A percentile compares a stretch with the other conserved stretches of the same genome.
phyloP scores from a whole-genome alignment of 1,140 invertebrate genomes.

The Palaemon carinicauda region DNA sequence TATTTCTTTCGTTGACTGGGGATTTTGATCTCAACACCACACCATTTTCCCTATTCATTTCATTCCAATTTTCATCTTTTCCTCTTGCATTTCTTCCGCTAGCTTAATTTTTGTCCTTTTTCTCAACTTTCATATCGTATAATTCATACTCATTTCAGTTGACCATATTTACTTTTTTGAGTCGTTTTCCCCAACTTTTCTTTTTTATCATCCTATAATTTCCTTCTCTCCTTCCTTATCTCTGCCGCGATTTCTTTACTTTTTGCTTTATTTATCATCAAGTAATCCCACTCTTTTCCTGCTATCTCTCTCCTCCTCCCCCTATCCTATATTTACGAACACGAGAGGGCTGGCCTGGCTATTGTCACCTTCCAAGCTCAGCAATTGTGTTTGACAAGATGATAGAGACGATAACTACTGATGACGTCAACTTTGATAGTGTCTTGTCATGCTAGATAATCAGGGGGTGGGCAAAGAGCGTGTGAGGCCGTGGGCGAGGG shows the following conservation, averaged over 20 bases:
- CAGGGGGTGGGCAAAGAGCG: conserved; percentile 12
- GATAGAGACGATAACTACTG: conserved; percentile 29
- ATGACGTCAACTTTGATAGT: conserved; percentile 51
- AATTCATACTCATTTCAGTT: too few species aligned
- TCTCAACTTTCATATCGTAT: too few species aligned
- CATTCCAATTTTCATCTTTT: too few species aligned
- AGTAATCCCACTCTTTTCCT: background rate
- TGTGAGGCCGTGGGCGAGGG: background rate
- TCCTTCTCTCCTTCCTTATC: background rate
- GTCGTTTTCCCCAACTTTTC: too few species aligned
- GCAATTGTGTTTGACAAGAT: conserved; percentile 56
- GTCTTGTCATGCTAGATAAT: conserved; percentile 56
- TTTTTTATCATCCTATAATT: background rate
- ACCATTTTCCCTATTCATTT: too few species aligned
- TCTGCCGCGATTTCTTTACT: background rate
- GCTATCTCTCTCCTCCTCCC: background rate
- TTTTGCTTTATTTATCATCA: background rate
- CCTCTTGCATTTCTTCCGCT: too few species aligned
- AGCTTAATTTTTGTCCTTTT: too few species aligned
- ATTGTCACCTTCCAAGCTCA: conserved; percentile 40
- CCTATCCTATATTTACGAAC: background rate
- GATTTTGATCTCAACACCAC: too few species aligned
- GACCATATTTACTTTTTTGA: too few species aligned
- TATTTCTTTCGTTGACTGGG: too few species aligned
- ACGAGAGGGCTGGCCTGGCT: conserved; percentile 14